A percentile compares a stretch with the other conserved stretches of the same genome.
Conservation (phyloP, 2,113 vertebrate genomes). For the Leptobrachium ailaonicum region DNA sequence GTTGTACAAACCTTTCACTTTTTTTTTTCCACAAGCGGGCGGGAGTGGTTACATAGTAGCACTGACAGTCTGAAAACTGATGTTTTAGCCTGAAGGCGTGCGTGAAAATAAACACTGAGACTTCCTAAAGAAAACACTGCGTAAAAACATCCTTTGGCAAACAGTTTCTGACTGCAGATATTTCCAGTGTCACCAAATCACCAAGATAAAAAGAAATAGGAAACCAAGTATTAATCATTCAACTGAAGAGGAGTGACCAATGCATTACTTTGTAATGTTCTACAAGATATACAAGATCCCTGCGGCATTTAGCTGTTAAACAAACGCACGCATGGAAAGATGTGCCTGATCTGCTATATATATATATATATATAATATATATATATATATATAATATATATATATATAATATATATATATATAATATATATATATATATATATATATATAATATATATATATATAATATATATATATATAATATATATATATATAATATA, state of each 20-base stretch:
- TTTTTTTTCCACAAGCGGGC: background rate
- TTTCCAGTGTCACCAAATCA: slow-evolving; percentile 2
- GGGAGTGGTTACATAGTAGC: background rate
- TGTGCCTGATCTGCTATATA: too few species aligned
- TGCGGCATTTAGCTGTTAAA: too few species aligned
- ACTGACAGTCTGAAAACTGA: slow-evolving; percentile 1
- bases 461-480: too few species aligned
- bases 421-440: too few species aligned
- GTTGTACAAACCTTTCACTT: background rate
- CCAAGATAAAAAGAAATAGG: background rate
- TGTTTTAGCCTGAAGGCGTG: slow-evolving; percentile 8
- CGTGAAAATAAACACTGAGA: slow-evolving; percentile 19
- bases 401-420: too few species aligned
- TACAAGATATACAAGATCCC: too few species aligned
- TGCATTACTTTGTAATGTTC: background rate
- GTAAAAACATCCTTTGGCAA: slow-evolving; percentile 27
- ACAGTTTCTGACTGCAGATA: slow-evolving; percentile 27
- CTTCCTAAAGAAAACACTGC: slow-evolving; percentile 28
- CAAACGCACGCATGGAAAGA: too few species aligned
- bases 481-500: too few species aligned
- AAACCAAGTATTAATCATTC: background rate
- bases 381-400: too few species aligned
- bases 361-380: too few species aligned
- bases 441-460: too few species aligned
- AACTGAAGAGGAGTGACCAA: background rate